Conservation (phyloP, 1,140 invertebrate genomes). For the Ditylenchus dipsaci region DNA sequence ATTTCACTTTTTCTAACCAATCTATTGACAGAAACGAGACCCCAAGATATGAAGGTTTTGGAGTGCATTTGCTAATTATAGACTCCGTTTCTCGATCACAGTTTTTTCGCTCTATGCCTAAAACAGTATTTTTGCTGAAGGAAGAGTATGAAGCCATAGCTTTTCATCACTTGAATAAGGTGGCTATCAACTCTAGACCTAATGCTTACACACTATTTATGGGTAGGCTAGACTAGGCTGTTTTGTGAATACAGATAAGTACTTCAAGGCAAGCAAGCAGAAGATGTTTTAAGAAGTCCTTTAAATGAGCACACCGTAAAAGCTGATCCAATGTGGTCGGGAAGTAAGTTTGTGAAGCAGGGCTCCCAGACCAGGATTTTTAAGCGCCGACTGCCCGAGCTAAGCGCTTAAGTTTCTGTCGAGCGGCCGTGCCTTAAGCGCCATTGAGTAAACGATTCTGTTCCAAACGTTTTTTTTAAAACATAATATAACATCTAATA, state of each 20-base stretch:
- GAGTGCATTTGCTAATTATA: slow-evolving; percentile 21
- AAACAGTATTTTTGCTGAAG: slow-evolving; percentile 19
- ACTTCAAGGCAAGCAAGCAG: neutral
- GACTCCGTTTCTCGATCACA: slow-evolving; percentile 16
- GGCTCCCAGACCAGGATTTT: neutral
- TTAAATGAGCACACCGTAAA: neutral
- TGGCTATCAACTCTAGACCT: slow-evolving; percentile 29
- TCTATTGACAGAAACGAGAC: no score
- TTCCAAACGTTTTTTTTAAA: no score
- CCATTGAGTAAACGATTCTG: no score
- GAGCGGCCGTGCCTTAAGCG: no score
- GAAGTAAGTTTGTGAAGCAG: neutral
- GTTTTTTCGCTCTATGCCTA: slow-evolving; percentile 26
- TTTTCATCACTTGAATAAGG: slow-evolving; percentile 23
- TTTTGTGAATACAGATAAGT: no score
- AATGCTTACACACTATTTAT: slow-evolving; percentile 32
- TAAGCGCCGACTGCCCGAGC: no score
- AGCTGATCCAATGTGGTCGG: no score
- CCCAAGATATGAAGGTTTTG: neutral
- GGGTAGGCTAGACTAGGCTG: no score
- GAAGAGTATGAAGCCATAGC: slow-evolving; percentile 17
- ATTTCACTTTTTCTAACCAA: no score
- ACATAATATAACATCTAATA: no score
- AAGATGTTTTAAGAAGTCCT: neutral
- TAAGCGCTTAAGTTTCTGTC: no score